Evolutionary conservation across 2,113 vertebrate species (phyloP).

Genomic region (Trinectes maculatus): DNA sequence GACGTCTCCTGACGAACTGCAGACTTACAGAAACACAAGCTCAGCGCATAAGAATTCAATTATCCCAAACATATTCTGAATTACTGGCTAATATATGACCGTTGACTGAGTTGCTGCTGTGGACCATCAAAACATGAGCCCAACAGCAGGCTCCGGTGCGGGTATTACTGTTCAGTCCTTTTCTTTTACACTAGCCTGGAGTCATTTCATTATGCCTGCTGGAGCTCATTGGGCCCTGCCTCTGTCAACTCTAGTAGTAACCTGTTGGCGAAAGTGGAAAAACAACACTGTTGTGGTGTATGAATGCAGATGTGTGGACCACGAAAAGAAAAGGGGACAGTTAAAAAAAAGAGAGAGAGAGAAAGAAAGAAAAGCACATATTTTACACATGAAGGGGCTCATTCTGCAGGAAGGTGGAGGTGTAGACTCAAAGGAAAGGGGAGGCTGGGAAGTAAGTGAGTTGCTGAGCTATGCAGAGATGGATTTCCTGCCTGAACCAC

Average conservation of each 20-base stretch:
- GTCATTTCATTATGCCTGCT: conserved; percentile 28
- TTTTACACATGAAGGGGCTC: conserved; percentile 24
- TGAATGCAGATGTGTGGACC: conserved; percentile 10
- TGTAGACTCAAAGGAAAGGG: conserved; percentile 35
- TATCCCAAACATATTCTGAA: not conserved
- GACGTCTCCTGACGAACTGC: not conserved
- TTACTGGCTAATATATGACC: conserved; percentile 16
- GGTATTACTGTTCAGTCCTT: conserved; percentile 26
- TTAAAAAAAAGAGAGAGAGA: conserved; percentile 18
- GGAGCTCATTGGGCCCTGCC: conserved; percentile 21
- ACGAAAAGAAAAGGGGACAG: not conserved
- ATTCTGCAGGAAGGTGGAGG: conserved; percentile 52
- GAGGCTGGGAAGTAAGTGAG: conserved; percentile 28
- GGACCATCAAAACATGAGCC: conserved; percentile 21
- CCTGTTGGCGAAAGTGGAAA: conserved; percentile 43
- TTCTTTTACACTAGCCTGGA: conserved; percentile 24
- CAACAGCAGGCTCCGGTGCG: conserved; percentile 23
- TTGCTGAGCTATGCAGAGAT: conserved; percentile 62
- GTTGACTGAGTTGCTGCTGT: conserved; percentile 17
- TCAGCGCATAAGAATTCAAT: not conserved
- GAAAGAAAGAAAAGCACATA: conserved; percentile 16
- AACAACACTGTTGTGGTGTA: conserved; percentile 35
- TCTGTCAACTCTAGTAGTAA: conserved; percentile 60
- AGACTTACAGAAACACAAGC: not conserved
- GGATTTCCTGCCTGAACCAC: conserved; percentile 72